Percentiles rank a stretch among this genome's conserved stretches.
These are phyloP conservation scores for Acrocephalus kingi DNA, from an alignment of 2,113 vertebrate species.

Conservation along the genomic window DNA sequence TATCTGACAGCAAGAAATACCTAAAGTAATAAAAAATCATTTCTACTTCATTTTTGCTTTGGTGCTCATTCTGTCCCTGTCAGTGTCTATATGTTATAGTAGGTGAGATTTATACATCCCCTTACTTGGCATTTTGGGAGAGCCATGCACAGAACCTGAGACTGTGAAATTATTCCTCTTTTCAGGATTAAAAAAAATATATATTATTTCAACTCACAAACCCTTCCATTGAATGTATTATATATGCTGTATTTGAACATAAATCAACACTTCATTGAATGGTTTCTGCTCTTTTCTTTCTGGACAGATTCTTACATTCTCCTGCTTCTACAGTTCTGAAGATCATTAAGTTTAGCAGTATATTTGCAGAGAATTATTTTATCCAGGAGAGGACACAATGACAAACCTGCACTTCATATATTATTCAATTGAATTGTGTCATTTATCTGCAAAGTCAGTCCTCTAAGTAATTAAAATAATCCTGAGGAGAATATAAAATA, in stretches of 20 bases:
- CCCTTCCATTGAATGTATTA: background rate
- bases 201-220: background rate
- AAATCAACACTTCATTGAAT: background rate
- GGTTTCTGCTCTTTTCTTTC: background rate
- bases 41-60: constrained; percentile 79
- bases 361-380: background rate
- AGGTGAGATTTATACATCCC: constrained; percentile 63
- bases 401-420: background rate
- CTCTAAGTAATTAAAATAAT: background rate
- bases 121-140: constrained; percentile 46
- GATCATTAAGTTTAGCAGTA: background rate
- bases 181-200: background rate
- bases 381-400: background rate
- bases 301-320: background rate
- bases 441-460: background rate
- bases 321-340: background rate
- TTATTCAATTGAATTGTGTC: background rate
- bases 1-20: constrained; percentile 81
- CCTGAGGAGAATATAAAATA: background rate
- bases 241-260: background rate
- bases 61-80: constrained; percentile 76
- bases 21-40: constrained; percentile 81
- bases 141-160: background rate
- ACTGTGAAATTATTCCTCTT: constrained; percentile 6
- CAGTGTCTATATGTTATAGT: constrained; percentile 62